Conservation (phyloP, 2,888 invertebrate genomes). For the Dasysyrphus tricinctus region DNA sequence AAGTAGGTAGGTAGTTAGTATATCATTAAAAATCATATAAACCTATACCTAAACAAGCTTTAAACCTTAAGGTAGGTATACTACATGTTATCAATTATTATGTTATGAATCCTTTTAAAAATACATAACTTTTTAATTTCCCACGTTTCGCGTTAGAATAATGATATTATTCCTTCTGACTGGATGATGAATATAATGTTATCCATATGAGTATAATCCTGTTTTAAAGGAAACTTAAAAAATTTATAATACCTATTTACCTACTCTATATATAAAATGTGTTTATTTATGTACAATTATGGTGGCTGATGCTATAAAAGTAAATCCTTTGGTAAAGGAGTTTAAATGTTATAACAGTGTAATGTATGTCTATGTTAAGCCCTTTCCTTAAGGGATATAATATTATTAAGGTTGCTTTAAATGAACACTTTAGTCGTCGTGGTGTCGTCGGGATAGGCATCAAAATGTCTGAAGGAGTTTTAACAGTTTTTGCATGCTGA, state of each 20-base stretch:
- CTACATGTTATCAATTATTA: not conserved
- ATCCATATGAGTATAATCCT: conserved; percentile 18
- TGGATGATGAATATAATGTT: not conserved
- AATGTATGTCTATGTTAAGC: not conserved
- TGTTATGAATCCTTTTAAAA: conserved; percentile 44
- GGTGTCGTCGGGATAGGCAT: not conserved
- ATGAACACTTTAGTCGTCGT: not conserved
- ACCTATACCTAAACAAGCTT: not conserved
- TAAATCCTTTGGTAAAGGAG: conserved; percentile 11
- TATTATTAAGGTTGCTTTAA: not conserved
- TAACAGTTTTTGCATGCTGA: not conserved
- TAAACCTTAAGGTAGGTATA: conserved; percentile 1
- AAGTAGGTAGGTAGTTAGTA: not conserved
- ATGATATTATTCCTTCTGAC: conserved; percentile 14
- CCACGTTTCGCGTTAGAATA: conserved; percentile 51
- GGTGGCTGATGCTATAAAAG: not conserved
- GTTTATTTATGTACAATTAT: not conserved
- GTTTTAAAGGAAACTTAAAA: not conserved
- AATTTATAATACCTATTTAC: not conserved
- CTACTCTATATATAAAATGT: not conserved
- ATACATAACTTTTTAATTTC: conserved; percentile 68
- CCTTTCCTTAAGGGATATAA: not conserved
- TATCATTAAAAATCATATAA: not conserved
- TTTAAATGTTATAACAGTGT: conserved; percentile 27
- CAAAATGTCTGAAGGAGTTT: not conserved